phyloP scores from a whole-genome alignment of 2,797 vertebrate species.

The Sternotherus odoratus region DNA sequence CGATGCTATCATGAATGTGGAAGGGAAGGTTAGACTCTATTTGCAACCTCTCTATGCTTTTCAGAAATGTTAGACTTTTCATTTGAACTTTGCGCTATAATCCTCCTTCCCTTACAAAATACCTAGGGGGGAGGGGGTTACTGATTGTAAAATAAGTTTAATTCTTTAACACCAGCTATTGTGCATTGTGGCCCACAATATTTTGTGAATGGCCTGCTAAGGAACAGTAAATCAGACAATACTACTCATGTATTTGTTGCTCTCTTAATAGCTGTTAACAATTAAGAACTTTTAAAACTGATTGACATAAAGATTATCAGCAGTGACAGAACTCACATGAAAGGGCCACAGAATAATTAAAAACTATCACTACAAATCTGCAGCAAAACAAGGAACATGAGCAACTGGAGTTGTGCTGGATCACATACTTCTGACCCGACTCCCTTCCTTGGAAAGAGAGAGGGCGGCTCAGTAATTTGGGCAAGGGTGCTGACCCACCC shows the following conservation, averaged over 20 bases:
- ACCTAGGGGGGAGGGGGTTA: neutral
- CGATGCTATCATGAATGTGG: neutral
- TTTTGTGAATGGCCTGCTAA: neutral
- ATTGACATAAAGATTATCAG: conserved; percentile 50
- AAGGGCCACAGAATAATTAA: conserved; percentile 41
- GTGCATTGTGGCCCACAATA: conserved; percentile 11
- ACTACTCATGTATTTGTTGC: conserved; percentile 41
- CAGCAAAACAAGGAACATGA: neutral
- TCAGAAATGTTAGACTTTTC: neutral
- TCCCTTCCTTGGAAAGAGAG: neutral
- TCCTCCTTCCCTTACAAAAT: neutral
- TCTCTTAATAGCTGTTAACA: conserved; percentile 61
- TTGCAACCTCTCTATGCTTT: neutral
- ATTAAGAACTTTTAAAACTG: conserved; percentile 46
- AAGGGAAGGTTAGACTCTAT: neutral
- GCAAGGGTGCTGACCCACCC: too few species aligned
- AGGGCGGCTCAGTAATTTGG: neutral
- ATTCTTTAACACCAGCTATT: conserved; percentile 10
- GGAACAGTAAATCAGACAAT: conserved; percentile 40
- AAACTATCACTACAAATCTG: conserved; percentile 8
- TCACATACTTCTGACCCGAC: neutral
- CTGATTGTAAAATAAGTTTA: neutral
- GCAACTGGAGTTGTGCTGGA: neutral
- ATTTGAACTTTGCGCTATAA: neutral
- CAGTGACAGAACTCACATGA: conserved; percentile 39